These are phyloP conservation scores for Chaetogeoica ovagalla DNA, from an alignment of 2,888 invertebrate species.

Conservation along the genomic window DNA sequence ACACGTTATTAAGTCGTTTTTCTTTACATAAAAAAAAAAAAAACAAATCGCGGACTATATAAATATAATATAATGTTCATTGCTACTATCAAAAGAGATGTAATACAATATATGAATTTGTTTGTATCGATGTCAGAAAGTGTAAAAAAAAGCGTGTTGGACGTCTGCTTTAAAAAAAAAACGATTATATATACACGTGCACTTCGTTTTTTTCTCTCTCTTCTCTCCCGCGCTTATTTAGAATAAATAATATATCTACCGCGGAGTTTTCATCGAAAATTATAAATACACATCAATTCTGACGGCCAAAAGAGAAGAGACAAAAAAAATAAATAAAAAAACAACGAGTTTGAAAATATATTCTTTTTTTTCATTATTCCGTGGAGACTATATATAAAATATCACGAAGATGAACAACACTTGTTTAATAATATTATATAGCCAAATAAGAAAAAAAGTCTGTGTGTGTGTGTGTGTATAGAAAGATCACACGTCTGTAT, in stretches of 20 bases:
- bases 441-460: neutral
- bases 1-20: no score
- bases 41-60: neutral
- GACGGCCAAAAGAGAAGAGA: neutral
- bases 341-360: no score
- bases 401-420: neutral
- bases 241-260: neutral
- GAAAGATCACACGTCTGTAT: no score
- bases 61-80: neutral
- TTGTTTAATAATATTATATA: neutral
- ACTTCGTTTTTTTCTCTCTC: neutral
- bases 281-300: conserved; percentile 14
- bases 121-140: neutral
- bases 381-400: neutral
- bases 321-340: no score
- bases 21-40: no score
- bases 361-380: neutral
- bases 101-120: neutral
- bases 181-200: neutral
- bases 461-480: neutral
- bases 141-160: neutral
- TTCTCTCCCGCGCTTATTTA: neutral
- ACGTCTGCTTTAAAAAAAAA: neutral
- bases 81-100: neutral
- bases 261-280: conserved; percentile 16